Evolutionary conservation across 2,113 vertebrate genomes (phyloP).

Genomic region (Myiopsitta monachus): DNA sequence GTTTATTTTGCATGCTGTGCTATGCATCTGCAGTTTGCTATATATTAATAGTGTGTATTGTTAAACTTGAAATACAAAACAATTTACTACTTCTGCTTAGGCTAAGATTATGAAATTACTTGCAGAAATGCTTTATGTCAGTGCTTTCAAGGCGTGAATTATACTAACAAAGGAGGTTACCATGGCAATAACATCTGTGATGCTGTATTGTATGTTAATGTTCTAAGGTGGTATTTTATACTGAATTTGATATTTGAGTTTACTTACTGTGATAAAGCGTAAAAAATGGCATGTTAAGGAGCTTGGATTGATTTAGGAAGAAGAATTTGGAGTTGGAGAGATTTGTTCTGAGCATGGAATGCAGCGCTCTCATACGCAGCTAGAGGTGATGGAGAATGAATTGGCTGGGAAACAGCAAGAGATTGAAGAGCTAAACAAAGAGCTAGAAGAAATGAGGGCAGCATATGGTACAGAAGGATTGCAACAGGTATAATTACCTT

Average conservation of each 20-base stretch:
- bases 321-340: constrained; percentile 80
- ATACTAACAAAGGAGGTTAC: constrained; percentile 58
- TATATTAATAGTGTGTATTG: not conserved
- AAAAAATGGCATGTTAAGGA: constrained; percentile 58
- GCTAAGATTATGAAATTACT: constrained; percentile 7
- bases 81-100: not conserved
- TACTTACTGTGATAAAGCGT: constrained; percentile 29
- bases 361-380: constrained; percentile 56
- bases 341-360: constrained; percentile 74
- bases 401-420: constrained; percentile 83
- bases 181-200: constrained; percentile 39
- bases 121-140: not conserved
- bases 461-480: constrained; percentile 87
- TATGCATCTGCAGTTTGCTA: not conserved
- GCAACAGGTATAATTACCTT: constrained; percentile 84
- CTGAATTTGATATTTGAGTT: constrained; percentile 46
- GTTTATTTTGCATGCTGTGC: constrained; percentile 56
- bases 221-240: constrained; percentile 3
- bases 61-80: not conserved
- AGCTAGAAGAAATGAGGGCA: constrained; percentile 87
- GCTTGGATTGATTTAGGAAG: constrained; percentile 81
- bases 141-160: constrained; percentile 64
- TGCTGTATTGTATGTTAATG: constrained; percentile 55
- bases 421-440: constrained; percentile 85
- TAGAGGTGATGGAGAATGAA: constrained; percentile 84